Evolutionary conservation across 1,140 invertebrate genomes (phyloP).

Genomic region (Danaus plexippus): DNA sequence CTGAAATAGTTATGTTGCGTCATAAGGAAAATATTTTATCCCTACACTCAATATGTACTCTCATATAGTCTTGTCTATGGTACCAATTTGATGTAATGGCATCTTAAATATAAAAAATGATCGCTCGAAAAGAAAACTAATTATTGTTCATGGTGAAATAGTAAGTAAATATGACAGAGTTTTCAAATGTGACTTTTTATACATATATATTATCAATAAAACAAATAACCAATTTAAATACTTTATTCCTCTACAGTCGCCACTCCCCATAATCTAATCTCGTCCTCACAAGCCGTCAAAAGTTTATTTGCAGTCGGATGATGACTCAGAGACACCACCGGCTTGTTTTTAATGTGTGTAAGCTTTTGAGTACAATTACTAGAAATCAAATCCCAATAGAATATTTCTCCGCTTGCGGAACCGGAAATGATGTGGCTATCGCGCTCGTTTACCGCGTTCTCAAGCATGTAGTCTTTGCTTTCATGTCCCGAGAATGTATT

Average conservation of each 20-base stretch:
- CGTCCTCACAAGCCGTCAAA: conserved; percentile 76
- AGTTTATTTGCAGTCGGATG: conserved; percentile 81
- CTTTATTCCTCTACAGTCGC: conserved; percentile 26
- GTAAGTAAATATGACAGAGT: background rate
- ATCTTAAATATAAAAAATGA: no score
- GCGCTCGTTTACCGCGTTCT: conserved; percentile 85
- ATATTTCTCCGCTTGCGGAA: conserved; percentile 87
- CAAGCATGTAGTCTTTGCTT: conserved; percentile 85
- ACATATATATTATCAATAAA: background rate
- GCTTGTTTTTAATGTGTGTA: conserved; percentile 58
- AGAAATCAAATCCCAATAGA: conserved; percentile 90
- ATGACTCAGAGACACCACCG: conserved; percentile 79
- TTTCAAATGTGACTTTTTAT: background rate
- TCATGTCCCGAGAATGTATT: conserved; percentile 84
- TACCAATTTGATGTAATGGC: no score
- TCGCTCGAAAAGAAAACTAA: no score
- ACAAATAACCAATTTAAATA: conserved; percentile 1
- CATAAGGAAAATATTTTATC: no score
- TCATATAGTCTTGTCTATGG: no score
- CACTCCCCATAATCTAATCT: conserved; percentile 77
- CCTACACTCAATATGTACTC: no score
- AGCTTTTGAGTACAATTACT: conserved; percentile 75
- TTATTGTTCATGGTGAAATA: background rate
- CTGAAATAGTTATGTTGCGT: no score
- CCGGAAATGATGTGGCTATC: conserved; percentile 91